A percentile compares a stretch with the other conserved stretches of the same genome.
Evolutionary conservation across 1,140 invertebrate genomes (phyloP).

Genomic region (Pentalonia nigronervosa): DNA sequence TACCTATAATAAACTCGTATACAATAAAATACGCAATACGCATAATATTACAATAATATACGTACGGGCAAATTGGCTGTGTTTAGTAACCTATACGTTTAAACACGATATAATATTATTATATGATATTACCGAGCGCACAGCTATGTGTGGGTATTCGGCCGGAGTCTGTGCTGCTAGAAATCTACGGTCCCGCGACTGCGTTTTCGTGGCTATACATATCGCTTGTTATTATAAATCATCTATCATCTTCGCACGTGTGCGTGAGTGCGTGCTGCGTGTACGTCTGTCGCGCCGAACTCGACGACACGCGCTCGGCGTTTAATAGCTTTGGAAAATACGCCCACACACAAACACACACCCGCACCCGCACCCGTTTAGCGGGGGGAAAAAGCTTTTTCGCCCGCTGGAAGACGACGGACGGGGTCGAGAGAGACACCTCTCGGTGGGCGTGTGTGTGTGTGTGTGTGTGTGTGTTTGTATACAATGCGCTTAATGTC

Average conservation of each 20-base stretch:
- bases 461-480: not conserved
- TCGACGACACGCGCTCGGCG: not conserved
- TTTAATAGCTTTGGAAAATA: not conserved
- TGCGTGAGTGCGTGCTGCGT: not conserved
- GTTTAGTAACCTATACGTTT: not conserved
- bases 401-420: too few species aligned
- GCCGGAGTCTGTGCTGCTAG: not conserved
- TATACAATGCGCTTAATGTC: constrained; percentile 46
- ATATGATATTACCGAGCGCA: not conserved
- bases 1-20: too few species aligned
- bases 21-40: not conserved
- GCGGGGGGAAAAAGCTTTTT: not conserved
- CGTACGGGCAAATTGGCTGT: too few species aligned
- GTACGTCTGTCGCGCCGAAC: constrained; percentile 5
- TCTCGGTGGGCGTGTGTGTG: not conserved
- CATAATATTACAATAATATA: too few species aligned
- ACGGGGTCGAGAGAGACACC: not conserved
- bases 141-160: not conserved
- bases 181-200: not conserved
- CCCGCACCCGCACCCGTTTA: not conserved
- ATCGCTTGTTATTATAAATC: constrained; percentile 20
- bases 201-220: not conserved
- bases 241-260: constrained; percentile 44
- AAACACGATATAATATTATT: not conserved
- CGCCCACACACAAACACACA: too few species aligned